A percentile compares a stretch with the other conserved stretches of the same genome.
phyloP scores from a whole-genome alignment of 2,888 invertebrate genomes.

The Anorthoa munda region DNA sequence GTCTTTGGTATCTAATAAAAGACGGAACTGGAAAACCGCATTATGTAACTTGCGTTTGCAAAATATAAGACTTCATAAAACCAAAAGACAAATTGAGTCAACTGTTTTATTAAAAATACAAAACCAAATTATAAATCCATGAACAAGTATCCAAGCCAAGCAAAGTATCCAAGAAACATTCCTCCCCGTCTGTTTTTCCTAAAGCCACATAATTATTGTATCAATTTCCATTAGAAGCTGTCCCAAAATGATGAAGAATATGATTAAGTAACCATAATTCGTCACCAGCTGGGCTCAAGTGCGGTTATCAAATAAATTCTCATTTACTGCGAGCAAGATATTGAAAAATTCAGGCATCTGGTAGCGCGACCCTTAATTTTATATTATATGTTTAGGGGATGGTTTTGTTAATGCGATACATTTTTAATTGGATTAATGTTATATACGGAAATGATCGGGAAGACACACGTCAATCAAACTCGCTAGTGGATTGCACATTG shows the following conservation, averaged over 20 bases:
- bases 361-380: conserved; percentile 69
- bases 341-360: conserved; percentile 71
- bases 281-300: conserved; percentile 67
- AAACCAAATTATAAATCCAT: neutral
- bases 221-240: conserved; percentile 58
- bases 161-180: neutral
- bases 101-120: too few species aligned
- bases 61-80: too few species aligned
- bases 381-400: conserved; percentile 58
- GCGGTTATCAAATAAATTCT: conserved; percentile 68
- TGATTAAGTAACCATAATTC: conserved; percentile 67
- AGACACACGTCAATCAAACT: too few species aligned
- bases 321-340: conserved; percentile 65
- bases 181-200: conserved; percentile 1
- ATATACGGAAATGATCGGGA: too few species aligned
- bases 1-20: too few species aligned
- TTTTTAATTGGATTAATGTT: too few species aligned
- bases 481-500: too few species aligned
- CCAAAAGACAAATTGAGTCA: too few species aligned
- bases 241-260: conserved; percentile 52
- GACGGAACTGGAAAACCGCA: too few species aligned
- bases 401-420: conserved; percentile 28
- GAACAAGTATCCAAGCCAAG: neutral
- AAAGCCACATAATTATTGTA: conserved; percentile 53
- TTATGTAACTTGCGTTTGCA: too few species aligned